Evolutionary conservation across 2,797 vertebrate genomes (phyloP).

Genomic region (Carapus acus): DNA sequence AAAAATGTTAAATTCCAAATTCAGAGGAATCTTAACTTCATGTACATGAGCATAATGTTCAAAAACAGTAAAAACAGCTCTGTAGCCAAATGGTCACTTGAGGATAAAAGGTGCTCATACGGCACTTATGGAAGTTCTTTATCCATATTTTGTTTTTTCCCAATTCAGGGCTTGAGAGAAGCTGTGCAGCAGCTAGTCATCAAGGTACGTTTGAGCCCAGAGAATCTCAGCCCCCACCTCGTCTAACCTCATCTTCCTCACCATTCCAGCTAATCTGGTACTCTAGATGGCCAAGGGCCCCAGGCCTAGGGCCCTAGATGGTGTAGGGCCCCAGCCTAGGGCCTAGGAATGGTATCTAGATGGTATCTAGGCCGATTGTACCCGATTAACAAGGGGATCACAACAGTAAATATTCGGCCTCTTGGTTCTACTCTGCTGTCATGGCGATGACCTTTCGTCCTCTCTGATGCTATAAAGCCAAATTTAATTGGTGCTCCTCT

Average conservation of each 20-base stretch:
- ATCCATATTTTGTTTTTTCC: constrained; percentile 36
- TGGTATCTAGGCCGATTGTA: too few species aligned
- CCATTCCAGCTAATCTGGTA: constrained; percentile 21
- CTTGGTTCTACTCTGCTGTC: constrained; percentile 7
- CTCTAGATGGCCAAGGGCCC: too few species aligned
- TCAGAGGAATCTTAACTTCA: constrained; percentile 10
- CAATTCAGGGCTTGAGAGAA: constrained; percentile 75
- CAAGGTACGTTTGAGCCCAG: constrained; percentile 58
- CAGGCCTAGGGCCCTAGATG: too few species aligned
- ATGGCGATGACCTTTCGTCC: constrained; percentile 28
- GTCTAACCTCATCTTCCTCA: not conserved
- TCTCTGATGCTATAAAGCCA: constrained; percentile 39
- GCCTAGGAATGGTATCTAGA: too few species aligned
- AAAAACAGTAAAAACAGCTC: too few species aligned
- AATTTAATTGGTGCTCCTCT: constrained; percentile 37
- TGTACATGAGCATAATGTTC: too few species aligned
- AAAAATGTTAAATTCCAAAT: not conserved
- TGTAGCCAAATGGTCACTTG: too few species aligned
- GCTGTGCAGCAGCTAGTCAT: constrained; percentile 73
- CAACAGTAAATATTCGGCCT: too few species aligned
- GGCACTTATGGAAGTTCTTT: constrained; percentile 42
- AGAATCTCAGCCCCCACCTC: not conserved
- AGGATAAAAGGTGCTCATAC: constrained; percentile 31
- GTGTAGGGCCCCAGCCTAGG: too few species aligned
- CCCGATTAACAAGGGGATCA: too few species aligned